phyloP scores from a whole-genome alignment of 1,140 invertebrate species.

The Temnothorax curvispinosus region DNA sequence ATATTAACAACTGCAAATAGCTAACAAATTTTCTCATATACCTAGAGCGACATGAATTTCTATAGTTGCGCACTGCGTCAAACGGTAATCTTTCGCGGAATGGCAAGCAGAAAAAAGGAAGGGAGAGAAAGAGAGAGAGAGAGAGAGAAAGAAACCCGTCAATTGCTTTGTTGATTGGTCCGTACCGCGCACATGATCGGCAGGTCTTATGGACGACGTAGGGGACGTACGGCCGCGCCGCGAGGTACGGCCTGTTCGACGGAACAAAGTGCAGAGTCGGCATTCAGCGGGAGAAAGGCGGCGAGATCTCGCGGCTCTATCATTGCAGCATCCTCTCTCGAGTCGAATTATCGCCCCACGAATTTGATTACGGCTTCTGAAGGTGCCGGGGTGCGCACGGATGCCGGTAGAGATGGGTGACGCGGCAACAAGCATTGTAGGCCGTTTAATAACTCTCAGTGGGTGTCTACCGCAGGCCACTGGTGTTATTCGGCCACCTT shows the following conservation, averaged over 20 bases:
- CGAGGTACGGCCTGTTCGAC: not conserved
- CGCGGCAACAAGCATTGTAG: conserved; percentile 76
- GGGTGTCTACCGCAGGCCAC: conserved; percentile 75
- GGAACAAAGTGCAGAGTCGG: conserved; percentile 55
- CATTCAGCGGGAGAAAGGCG: conserved; percentile 55
- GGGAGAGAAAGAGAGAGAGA: conserved; percentile 12
- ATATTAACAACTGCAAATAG: not conserved
- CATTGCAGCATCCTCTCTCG: conserved; percentile 55
- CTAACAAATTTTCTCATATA: not conserved
- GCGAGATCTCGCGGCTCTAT: conserved; percentile 54
- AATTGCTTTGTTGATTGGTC: conserved; percentile 62
- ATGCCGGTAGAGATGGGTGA: conserved; percentile 73
- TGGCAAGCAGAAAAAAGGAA: not conserved
- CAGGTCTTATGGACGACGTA: conserved; percentile 45
- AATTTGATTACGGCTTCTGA: conserved; percentile 78
- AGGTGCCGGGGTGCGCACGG: conserved; percentile 68
- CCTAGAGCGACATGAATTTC: conserved; percentile 26
- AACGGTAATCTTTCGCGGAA: conserved; percentile 22
- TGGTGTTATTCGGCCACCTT: conserved; percentile 74
- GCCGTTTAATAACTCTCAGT: conserved; percentile 77
- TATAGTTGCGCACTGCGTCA: conserved; percentile 11
- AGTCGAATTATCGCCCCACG: conserved; percentile 71
- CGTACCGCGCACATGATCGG: conserved; percentile 44
- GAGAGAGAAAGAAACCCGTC: conserved; percentile 46
- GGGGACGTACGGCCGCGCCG: not conserved